These are phyloP conservation scores for Pantala flavescens DNA, from an alignment of 1,140 invertebrate species.

Conservation along the genomic window DNA sequence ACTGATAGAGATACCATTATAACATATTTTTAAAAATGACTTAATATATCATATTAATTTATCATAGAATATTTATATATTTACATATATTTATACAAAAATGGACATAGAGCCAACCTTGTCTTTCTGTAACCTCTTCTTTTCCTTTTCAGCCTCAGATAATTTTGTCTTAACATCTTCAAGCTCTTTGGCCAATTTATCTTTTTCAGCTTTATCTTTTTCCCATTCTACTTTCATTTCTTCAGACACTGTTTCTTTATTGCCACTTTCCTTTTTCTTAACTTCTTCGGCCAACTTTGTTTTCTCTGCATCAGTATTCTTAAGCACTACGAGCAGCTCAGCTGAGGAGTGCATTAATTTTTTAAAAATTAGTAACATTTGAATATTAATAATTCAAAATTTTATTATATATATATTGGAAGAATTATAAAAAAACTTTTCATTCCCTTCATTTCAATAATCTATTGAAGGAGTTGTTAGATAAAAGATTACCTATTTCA, in stretches of 20 bases:
- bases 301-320: conserved; percentile 44
- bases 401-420: too few relatives aligned
- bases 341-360: conserved; percentile 35
- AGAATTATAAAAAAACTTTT: too few relatives aligned
- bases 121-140: conserved; percentile 23
- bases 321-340: conserved; percentile 50
- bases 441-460: too few relatives aligned
- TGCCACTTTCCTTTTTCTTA: conserved; percentile 29
- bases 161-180: conserved; percentile 20
- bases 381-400: background rate
- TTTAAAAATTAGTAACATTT: conserved; percentile 12
- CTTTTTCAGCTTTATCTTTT: conserved; percentile 24
- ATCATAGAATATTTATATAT: too few relatives aligned
- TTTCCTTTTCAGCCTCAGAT: conserved; percentile 19
- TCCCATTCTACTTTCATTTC: conserved; percentile 26
- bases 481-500: conserved; percentile 50
- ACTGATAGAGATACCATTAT: too few relatives aligned
- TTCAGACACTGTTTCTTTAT: conserved; percentile 29
- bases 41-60: too few relatives aligned
- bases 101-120: conserved; percentile 18
- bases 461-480: too few relatives aligned
- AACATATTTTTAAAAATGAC: too few relatives aligned
- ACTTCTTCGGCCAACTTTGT: conserved; percentile 38
- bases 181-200: conserved; percentile 20
- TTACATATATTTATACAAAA: background rate